A percentile compares a stretch with the other conserved stretches of the same genome.
Evolutionary conservation across 2,113 vertebrate species (phyloP).

Genomic region (Salvelinus fontinalis): DNA sequence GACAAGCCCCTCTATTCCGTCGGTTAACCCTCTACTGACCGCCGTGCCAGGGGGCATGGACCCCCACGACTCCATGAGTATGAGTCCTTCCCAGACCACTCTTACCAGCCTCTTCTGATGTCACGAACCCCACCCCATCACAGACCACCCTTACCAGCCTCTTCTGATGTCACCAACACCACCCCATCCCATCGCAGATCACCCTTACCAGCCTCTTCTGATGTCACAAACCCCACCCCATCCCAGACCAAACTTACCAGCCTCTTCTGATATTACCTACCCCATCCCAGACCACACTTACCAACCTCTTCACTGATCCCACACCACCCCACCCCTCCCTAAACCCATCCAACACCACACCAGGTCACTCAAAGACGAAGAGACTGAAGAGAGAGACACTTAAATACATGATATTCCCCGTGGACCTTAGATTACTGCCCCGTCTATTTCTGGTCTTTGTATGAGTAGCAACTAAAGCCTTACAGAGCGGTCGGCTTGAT

Average conservation of each 20-base stretch:
- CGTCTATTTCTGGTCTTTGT: not conserved
- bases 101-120: conserved; percentile 99
- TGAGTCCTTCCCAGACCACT: conserved; percentile 96
- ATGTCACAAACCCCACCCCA: conserved; percentile 52
- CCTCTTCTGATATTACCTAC: conserved; percentile 88
- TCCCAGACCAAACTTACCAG: conserved; percentile 93
- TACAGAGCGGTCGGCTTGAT: not conserved
- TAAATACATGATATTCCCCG: not conserved
- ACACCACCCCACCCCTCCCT: not conserved
- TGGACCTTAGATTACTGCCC: not conserved
- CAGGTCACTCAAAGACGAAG: not conserved
- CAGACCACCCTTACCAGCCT: conserved; percentile 97
- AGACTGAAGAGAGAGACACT: not conserved
- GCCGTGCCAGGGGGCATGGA: conserved; percentile 84
- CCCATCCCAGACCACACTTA: conserved; percentile 89
- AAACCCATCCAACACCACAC: not conserved
- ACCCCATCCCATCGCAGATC: conserved; percentile 78
- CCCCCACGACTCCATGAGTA: conserved; percentile 90
- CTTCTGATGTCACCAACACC: conserved; percentile 83
- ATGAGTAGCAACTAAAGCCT: not conserved
- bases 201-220: conserved; percentile 89
- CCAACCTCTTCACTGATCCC: conserved; percentile 77
- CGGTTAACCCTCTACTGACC: conserved; percentile 93
- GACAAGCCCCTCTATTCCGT: conserved; percentile 96
- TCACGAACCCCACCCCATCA: not conserved